phyloP scores from a whole-genome alignment of 2,888 invertebrate genomes.

The Ectemnius lituratus region DNA sequence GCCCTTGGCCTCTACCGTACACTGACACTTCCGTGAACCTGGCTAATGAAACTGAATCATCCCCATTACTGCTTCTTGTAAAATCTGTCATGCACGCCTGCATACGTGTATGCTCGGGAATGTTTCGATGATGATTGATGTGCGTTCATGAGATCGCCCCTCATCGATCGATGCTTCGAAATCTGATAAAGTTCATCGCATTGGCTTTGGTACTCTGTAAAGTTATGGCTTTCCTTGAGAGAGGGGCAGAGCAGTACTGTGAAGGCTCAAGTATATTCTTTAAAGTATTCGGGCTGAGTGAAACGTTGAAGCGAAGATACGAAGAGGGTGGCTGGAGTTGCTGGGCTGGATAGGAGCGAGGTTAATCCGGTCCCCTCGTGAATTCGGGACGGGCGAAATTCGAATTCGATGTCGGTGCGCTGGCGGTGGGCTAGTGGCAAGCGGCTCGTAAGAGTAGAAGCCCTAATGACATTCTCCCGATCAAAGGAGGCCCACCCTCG shows the following conservation, averaged over 20 bases:
- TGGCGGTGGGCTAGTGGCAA: conserved; percentile 26
- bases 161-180: no score
- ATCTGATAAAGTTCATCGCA: no score
- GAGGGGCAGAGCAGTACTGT: neutral
- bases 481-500: conserved; percentile 70
- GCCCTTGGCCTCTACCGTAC: neutral
- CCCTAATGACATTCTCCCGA: conserved; percentile 72
- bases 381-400: conserved; percentile 35
- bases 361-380: conserved; percentile 24
- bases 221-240: no score
- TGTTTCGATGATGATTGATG: no score
- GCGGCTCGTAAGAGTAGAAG: conserved; percentile 54
- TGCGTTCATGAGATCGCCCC: no score
- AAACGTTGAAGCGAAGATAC: neutral
- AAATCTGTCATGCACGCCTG: neutral
- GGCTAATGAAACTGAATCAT: neutral
- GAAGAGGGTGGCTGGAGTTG: neutral
- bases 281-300: conserved; percentile 2
- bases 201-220: no score
- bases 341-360: conserved; percentile 6
- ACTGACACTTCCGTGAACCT: neutral
- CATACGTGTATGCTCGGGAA: no score
- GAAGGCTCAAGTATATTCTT: conserved; percentile 3
- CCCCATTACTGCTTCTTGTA: conserved; percentile 5
- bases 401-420: conserved; percentile 33